Evolutionary conservation across 2,797 vertebrate genomes (phyloP).

Genomic region (Chelon labrosus): DNA sequence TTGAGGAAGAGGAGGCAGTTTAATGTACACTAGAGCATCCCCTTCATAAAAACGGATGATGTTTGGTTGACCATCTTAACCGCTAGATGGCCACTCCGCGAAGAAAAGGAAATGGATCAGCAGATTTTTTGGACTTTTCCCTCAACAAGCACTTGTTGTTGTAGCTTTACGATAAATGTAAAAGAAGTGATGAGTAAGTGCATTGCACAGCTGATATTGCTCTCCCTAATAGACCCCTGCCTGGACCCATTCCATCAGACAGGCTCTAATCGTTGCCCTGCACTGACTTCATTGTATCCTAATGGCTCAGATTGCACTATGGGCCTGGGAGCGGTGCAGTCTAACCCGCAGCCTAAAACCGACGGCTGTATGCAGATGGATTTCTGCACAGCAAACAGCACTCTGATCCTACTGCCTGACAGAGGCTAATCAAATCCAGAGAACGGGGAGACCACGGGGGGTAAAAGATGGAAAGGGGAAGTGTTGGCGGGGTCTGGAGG

Average conservation of each 20-base stretch:
- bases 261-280: constrained; percentile 58
- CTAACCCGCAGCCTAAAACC: constrained; percentile 50
- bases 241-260: constrained; percentile 58
- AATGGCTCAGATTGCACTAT: constrained; percentile 75
- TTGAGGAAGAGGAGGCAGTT: neutral
- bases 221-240: constrained; percentile 55
- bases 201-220: constrained; percentile 32
- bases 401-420: constrained; percentile 60
- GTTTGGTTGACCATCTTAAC: no score
- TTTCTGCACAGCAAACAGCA: constrained; percentile 57
- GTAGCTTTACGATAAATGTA: constrained; percentile 44
- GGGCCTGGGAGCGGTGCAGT: constrained; percentile 41
- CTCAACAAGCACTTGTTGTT: constrained; percentile 31
- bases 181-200: constrained; percentile 60
- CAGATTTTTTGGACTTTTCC: no score
- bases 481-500: constrained; percentile 19
- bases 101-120: constrained; percentile 15
- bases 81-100: neutral
- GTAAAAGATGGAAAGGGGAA: neutral
- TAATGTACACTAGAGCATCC: no score
- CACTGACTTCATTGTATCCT: constrained; percentile 58
- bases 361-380: constrained; percentile 68
- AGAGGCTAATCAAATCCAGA: constrained; percentile 74
- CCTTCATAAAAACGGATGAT: no score
- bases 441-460: constrained; percentile 7